A percentile compares a stretch with the other conserved stretches of the same genome.
Conservation (phyloP, 2,888 invertebrate genomes). For the Metopia argyrocephala region DNA sequence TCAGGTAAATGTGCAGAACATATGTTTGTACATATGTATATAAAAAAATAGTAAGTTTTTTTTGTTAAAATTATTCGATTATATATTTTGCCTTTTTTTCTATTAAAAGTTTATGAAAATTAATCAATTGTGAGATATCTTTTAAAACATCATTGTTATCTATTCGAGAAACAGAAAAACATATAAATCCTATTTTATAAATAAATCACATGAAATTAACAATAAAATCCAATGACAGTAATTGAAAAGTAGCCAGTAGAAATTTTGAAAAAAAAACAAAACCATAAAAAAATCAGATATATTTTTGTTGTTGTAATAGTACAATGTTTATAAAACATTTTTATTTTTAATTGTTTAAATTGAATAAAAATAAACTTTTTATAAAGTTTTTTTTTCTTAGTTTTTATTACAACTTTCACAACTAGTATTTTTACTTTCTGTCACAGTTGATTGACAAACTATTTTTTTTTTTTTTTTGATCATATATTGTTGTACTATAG, state of each 20-base stretch:
- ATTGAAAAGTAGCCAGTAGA: neutral
- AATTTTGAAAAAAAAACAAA: neutral
- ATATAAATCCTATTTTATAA: slow-evolving; percentile 1
- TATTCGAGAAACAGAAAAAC: neutral
- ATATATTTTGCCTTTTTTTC: too few relatives aligned
- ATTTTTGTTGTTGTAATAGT: neutral
- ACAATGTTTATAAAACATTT: neutral
- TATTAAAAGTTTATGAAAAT: neutral
- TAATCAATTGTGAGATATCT: neutral
- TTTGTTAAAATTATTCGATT: too few relatives aligned
- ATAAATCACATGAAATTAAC: slow-evolving; percentile 1
- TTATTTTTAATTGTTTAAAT: neutral
- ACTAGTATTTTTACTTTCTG: slow-evolving; percentile 38
- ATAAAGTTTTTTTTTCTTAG: neutral
- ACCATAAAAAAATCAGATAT: neutral
- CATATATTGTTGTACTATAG: neutral
- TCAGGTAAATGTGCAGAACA: slow-evolving; percentile 8
- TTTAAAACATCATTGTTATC: too few relatives aligned
- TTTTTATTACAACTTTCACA: slow-evolving; percentile 49
- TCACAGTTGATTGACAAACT: slow-evolving; percentile 53
- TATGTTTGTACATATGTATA: too few relatives aligned
- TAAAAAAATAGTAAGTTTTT: neutral
- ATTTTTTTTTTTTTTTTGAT: neutral
- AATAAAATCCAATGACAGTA: slow-evolving; percentile 20
- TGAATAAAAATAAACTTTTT: neutral